These are phyloP conservation scores for Chaenodraco wilsoni DNA, from an alignment of 2,797 vertebrate genomes.

Conservation along the genomic window DNA sequence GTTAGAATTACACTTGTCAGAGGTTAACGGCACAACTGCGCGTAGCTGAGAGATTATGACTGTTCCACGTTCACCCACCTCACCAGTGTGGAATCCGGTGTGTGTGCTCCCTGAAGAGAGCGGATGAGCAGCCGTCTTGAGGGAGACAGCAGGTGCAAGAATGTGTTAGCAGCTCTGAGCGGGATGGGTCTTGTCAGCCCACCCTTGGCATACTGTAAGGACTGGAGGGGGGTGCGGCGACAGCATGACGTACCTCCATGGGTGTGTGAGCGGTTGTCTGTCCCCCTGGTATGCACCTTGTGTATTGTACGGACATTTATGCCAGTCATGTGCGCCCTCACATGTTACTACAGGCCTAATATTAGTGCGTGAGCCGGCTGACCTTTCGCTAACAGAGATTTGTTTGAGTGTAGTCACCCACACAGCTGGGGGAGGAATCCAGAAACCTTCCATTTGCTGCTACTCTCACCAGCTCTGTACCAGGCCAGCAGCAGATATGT, in stretches of 20 bases:
- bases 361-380: slow-evolving; percentile 40
- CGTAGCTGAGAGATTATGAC: slow-evolving; percentile 71
- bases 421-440: slow-evolving; percentile 60
- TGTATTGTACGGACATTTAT: slow-evolving; percentile 24
- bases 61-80: slow-evolving; percentile 67
- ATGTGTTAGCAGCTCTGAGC: slow-evolving; percentile 69
- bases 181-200: slow-evolving; percentile 72
- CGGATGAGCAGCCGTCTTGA: slow-evolving; percentile 60
- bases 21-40: slow-evolving; percentile 73
- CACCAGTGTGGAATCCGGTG: slow-evolving; percentile 71
- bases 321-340: slow-evolving; percentile 29
- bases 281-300: slow-evolving; percentile 26
- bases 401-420: slow-evolving; percentile 46
- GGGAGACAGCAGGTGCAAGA: slow-evolving; percentile 78
- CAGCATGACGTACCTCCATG: slow-evolving; percentile 30
- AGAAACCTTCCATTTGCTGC: slow-evolving; percentile 60
- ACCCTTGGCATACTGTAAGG: slow-evolving; percentile 55
- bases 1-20: slow-evolving; percentile 74
- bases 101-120: slow-evolving; percentile 57
- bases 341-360: slow-evolving; percentile 39
- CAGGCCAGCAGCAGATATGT: slow-evolving; percentile 52
- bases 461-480: slow-evolving; percentile 57
- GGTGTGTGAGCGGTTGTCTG: slow-evolving; percentile 39
- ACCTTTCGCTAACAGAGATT: slow-evolving; percentile 50
- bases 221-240: neutral